phyloP scores from a whole-genome alignment of 2,888 invertebrate species.

The Siphlonurus alternatus region DNA sequence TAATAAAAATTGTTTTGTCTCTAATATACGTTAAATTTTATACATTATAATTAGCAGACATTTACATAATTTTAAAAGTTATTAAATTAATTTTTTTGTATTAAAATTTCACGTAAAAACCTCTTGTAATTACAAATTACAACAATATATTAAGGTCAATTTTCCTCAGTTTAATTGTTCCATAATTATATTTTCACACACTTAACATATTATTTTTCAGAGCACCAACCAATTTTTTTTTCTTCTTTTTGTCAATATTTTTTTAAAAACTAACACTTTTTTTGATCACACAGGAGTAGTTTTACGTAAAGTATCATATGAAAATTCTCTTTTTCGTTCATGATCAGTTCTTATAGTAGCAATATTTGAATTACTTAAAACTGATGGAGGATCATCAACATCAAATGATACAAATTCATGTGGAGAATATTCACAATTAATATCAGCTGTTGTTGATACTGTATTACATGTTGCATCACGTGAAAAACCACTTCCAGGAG shows the following conservation, averaged over 20 bases:
- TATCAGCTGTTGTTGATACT: conserved; percentile 36
- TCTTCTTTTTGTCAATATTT: neutral
- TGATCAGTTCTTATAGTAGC: neutral
- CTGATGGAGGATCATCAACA: conserved; percentile 28
- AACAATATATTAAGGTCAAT: neutral
- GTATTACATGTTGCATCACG: conserved; percentile 53
- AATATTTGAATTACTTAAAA: conserved; percentile 13
- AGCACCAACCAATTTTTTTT: neutral
- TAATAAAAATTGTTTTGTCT: too few relatives aligned
- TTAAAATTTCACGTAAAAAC: neutral
- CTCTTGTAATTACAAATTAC: neutral
- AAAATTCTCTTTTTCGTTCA: conserved; percentile 19
- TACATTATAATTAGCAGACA: too few relatives aligned
- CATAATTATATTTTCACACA: neutral
- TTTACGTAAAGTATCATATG: conserved; percentile 26
- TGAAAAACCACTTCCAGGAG: conserved; percentile 23
- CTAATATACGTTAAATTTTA: too few relatives aligned
- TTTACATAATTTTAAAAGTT: too few relatives aligned
- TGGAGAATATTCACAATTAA: conserved; percentile 31
- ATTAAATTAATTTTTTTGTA: neutral
- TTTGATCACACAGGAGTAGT: conserved; percentile 26
- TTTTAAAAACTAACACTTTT: neutral
- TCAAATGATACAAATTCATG: conserved; percentile 57
- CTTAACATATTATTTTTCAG: neutral
- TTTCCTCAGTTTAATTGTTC: neutral